A percentile compares a stretch with the other conserved stretches of the same genome.
Conservation (phyloP, 2,113 vertebrate genomes). For the Sphaerodactylus townsendi region DNA sequence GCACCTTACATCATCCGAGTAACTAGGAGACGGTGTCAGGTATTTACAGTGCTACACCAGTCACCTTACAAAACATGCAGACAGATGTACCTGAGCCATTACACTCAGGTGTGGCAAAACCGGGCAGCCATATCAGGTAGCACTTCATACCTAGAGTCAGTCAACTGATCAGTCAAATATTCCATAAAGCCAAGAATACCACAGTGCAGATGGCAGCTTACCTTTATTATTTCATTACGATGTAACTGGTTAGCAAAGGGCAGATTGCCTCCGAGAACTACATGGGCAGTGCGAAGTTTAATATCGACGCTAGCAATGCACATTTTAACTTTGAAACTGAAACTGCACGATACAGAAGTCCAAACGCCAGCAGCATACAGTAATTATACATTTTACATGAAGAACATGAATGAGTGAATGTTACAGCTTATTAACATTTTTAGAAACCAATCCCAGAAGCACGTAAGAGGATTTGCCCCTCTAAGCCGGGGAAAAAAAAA, state of each 20-base stretch:
- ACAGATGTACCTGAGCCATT: background rate
- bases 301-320: background rate
- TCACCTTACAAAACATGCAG: background rate
- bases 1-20: rapidly evolving
- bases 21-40: background rate
- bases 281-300: constrained; percentile 30
- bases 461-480: background rate
- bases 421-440: constrained; percentile 4
- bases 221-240: too few species aligned
- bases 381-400: background rate
- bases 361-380: constrained; percentile 10
- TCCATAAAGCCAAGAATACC: too few species aligned
- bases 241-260: too few species aligned
- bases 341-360: constrained; percentile 21
- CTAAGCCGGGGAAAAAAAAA: background rate
- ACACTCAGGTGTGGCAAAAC: background rate
- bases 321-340: constrained; percentile 19
- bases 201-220: too few species aligned
- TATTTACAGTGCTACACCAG: background rate
- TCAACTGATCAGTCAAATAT: too few species aligned
- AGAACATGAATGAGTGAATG: background rate
- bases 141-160: too few species aligned
- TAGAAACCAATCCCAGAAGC: background rate
- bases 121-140: background rate
- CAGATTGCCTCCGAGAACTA: background rate